phyloP scores from a whole-genome alignment of 2,113 vertebrate genomes.

The Chinchilla lanigera region DNA sequence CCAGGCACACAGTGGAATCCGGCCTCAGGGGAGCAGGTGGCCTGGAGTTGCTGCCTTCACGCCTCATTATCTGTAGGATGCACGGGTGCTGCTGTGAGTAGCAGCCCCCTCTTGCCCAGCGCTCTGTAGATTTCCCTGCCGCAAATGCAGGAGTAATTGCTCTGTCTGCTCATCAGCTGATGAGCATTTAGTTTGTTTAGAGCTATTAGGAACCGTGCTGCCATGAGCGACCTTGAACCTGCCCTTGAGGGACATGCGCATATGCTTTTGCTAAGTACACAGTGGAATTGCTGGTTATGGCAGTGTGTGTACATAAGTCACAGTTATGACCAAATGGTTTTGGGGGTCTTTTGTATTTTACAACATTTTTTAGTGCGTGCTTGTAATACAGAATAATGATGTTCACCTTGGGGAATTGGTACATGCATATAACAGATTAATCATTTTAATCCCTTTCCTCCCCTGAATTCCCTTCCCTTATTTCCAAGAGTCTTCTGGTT shows the following conservation, averaged over 20 bases:
- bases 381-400: background rate
- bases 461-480: background rate
- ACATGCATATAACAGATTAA: background rate
- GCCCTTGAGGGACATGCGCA: fast-evolving
- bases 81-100: background rate
- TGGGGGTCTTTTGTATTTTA: background rate
- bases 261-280: background rate
- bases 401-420: background rate
- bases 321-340: fast-evolving
- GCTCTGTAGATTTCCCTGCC: background rate
- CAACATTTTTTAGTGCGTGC: background rate
- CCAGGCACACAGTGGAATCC: fast-evolving
- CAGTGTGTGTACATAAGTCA: background rate
- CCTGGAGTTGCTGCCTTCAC: too few relatives aligned
- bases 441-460: background rate
- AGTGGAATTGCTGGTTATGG: background rate
- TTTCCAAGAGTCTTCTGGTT: background rate
- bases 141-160: fast-evolving
- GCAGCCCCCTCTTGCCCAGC: background rate
- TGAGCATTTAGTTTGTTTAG: background rate
- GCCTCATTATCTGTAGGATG: background rate
- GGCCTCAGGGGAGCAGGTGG: fast-evolving
- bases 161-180: background rate
- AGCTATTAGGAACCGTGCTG: background rate
- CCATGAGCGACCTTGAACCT: fast-evolving